Evolutionary conservation across 1,140 invertebrate species (phyloP), one percentile per base, ranked within the genome.

Genomic region (Pseudobourletiella spinata): DNA sequence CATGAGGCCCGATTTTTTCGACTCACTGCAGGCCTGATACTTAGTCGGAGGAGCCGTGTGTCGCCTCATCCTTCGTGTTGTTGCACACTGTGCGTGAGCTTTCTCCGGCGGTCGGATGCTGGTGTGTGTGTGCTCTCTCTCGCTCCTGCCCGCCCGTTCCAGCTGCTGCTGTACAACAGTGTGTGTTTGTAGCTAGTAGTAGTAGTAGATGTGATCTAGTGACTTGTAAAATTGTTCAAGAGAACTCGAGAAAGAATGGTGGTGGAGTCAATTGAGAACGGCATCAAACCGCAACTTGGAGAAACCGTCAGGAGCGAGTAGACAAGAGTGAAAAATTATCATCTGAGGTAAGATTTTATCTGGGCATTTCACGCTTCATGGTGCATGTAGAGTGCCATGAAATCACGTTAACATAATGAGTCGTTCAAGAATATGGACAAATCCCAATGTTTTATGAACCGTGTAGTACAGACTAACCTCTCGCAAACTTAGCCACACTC

Each of bases 341-440:
- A 61, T 61, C 59, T 52, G 51, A 66, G 66, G 59, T 68, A 66
- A 69, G 64, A 65, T 68, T 68, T 65, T 65, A 65, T 65, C 56
- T 59, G 42, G 42, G 22, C 50, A 62, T 65, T 66, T 65, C 58
- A 57, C 64, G 58, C 61, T 64, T 48, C 59, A 62, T 64, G 64
- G 39, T 58, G 26, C 64, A 62, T 63, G 57, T 25, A 51, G 30
- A 59, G 42, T 66, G 51, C 57, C 59, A 69, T 69, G 61, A 69
- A 69, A 69, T 69, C 63, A 69, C 46, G 64, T 69, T 69, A 69
- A 61, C 67, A 66, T 69, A 69, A 66, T 69, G 64, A 69, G 61
- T 68, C 63, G 30, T 68, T 63, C 20, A 68, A 68, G 56, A 68
- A 68, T 60, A 61, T 61, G 60, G 52, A 59, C 59, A 59, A 62